Evolutionary conservation across 2,113 vertebrate species (phyloP).

Genomic region (Archilochus colubris): DNA sequence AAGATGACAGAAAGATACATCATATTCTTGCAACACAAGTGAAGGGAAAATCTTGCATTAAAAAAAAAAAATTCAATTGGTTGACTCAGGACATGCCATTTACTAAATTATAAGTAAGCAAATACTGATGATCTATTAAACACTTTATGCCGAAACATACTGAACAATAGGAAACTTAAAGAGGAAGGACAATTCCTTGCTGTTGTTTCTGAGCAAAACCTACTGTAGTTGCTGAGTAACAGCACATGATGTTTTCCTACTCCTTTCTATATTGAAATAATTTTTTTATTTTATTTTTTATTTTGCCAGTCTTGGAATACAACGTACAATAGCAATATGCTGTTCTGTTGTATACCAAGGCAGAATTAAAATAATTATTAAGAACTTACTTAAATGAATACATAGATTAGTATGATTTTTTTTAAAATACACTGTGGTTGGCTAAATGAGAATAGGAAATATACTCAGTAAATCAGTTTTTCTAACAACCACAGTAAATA

Average conservation of each 20-base stretch:
- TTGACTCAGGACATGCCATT: background rate
- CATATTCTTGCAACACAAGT: conserved; percentile 48
- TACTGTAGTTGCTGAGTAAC: background rate
- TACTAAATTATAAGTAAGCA: background rate
- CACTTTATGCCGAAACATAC: background rate
- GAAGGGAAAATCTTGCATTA: background rate
- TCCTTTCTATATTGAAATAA: background rate
- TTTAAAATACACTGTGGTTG: background rate
- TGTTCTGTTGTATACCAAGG: background rate
- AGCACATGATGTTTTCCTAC: background rate
- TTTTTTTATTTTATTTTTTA: background rate
- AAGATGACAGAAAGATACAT: conserved; percentile 53
- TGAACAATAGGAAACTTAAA: background rate
- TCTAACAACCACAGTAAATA: background rate
- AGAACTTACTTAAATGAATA: background rate
- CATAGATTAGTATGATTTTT: background rate
- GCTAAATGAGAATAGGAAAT: background rate
- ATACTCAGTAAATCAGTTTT: background rate
- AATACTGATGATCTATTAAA: background rate
- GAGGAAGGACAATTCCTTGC: background rate
- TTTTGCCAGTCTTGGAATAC: background rate
- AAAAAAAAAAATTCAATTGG: background rate
- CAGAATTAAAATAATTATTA: background rate
- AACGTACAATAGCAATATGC: background rate
- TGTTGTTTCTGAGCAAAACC: background rate